These are phyloP conservation scores for Sinella curviseta DNA, from an alignment of 1,140 invertebrate genomes.

Conservation along the genomic window DNA sequence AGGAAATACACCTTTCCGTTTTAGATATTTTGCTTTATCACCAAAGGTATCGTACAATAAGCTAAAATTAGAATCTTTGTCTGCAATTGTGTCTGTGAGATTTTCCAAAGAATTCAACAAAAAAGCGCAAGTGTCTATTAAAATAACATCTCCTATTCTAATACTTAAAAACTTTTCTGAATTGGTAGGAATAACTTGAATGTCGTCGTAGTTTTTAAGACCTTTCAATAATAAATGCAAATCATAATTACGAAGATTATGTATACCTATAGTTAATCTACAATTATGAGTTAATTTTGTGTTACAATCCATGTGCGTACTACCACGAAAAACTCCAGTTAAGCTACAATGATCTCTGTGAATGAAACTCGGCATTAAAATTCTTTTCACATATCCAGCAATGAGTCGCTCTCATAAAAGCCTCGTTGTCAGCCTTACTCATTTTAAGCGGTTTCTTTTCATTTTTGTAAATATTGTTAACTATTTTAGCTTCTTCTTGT, in stretches of 20 bases:
- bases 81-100: slow-evolving; percentile 53
- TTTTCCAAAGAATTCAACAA: slow-evolving; percentile 34
- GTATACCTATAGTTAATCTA: slow-evolving; percentile 52
- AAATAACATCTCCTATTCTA: not conserved
- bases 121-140: not conserved
- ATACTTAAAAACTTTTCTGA: not conserved
- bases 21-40: slow-evolving; percentile 34
- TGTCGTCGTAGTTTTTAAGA: slow-evolving; percentile 47
- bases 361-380: not conserved
- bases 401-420: no score
- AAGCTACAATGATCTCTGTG: not conserved
- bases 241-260: slow-evolving; percentile 55
- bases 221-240: slow-evolving; percentile 53
- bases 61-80: slow-evolving; percentile 51
- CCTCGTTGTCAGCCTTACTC: not conserved
- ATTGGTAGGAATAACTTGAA: slow-evolving; percentile 17
- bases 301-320: not conserved
- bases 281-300: slow-evolving; percentile 39
- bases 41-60: not conserved
- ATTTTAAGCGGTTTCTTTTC: not conserved
- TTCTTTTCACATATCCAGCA: not conserved
- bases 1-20: slow-evolving; percentile 51
- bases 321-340: not conserved
- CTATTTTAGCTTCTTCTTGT: no score
- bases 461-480: no score